Evolutionary conservation across 2,888 invertebrate species (phyloP).

Genomic region (Elaeidobius kamerunicus): DNA sequence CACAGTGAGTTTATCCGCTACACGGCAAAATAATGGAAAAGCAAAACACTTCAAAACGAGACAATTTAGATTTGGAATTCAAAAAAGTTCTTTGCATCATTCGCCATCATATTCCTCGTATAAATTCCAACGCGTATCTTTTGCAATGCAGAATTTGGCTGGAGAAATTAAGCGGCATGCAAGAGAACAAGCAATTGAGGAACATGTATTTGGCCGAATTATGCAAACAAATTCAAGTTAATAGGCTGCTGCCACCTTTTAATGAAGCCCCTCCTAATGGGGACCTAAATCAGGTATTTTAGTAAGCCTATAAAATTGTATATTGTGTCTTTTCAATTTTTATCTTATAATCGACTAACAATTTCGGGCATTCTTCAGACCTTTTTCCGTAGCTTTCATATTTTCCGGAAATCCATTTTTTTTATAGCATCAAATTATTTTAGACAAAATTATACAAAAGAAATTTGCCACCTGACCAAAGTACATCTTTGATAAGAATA

Average conservation of each 20-base stretch:
- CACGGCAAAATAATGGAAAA: constrained; percentile 10
- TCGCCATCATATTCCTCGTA: constrained; percentile 36
- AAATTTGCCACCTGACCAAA: no score
- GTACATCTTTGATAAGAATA: no score
- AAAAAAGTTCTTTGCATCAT: constrained; percentile 37
- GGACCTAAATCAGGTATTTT: no score
- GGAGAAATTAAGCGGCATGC: constrained; percentile 35
- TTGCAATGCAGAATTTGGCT: constrained; percentile 37
- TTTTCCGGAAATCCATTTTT: no score
- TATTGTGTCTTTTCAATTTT: no score
- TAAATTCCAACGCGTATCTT: constrained; percentile 36
- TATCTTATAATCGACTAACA: no score
- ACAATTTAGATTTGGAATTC: constrained; percentile 36
- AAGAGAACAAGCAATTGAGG: constrained; percentile 32
- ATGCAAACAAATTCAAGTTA: constrained; percentile 37
- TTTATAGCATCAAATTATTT: no score
- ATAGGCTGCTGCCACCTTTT: constrained; percentile 35
- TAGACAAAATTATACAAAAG: no score
- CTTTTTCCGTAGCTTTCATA: no score
- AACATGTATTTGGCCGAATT: constrained; percentile 37
- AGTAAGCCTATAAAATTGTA: no score
- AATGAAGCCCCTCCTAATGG: constrained; percentile 34
- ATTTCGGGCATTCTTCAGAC: no score
- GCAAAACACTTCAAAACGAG: background rate
- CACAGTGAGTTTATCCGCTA: constrained; percentile 12